A percentile compares a stretch with the other conserved stretches of the same genome.
phyloP scores from a whole-genome alignment of 1,140 invertebrate genomes.

The Brachionus calyciflorus region DNA sequence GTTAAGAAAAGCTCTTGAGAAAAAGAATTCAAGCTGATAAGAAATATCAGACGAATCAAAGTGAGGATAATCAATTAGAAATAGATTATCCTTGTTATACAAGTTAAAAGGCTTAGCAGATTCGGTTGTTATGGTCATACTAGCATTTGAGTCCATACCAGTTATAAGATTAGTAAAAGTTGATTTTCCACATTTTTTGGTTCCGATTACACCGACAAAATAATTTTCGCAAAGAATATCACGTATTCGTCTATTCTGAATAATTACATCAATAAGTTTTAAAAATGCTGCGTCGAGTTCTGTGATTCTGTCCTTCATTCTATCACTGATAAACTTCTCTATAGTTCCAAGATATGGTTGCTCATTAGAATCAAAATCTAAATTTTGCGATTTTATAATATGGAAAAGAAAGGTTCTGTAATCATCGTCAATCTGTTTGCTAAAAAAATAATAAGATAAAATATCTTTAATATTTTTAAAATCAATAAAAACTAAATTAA shows the following conservation, averaged over 20 bases:
- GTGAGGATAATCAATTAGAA: slow-evolving; percentile 14
- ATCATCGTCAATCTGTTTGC: slow-evolving; percentile 17
- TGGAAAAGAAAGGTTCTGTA: neutral
- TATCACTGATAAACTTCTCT: neutral
- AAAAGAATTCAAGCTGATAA: neutral
- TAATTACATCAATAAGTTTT: neutral
- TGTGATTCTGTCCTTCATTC: neutral
- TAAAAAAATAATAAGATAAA: neutral
- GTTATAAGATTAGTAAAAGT: neutral
- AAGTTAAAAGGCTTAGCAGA: neutral
- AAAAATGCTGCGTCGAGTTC: neutral
- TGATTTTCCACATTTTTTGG: slow-evolving; percentile 1
- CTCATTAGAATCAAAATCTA: neutral
- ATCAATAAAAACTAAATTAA: neutral
- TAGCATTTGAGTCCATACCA: neutral
- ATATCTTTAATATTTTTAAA: neutral
- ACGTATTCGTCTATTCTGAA: neutral
- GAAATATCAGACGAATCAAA: neutral
- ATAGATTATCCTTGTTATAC: neutral
- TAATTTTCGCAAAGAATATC: slow-evolving; percentile 10
- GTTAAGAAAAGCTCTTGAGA: neutral
- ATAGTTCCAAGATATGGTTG: neutral
- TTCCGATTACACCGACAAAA: slow-evolving; percentile 17
- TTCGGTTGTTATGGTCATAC: neutral
- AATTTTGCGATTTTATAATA: neutral